Evolutionary conservation across 2,888 invertebrate genomes (phyloP).

Genomic region (Heliconius erato): DNA sequence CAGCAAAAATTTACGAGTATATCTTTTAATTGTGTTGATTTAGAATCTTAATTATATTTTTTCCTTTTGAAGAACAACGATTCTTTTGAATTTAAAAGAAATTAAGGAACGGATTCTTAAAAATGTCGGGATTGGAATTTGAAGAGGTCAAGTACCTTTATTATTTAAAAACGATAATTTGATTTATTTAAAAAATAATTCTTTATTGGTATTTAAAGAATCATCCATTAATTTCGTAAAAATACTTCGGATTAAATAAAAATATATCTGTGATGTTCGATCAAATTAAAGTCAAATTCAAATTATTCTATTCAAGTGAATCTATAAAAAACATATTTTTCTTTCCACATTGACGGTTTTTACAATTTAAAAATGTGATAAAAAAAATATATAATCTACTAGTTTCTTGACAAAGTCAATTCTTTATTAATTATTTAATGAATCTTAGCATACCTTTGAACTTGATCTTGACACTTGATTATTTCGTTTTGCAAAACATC

Average conservation of each 20-base stretch:
- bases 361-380: too few species aligned
- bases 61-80: not conserved
- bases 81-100: too few species aligned
- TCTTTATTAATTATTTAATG: too few species aligned
- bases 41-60: not conserved
- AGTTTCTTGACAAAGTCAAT: not conserved
- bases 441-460: slow-evolving; percentile 6
- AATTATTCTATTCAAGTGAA: too few species aligned
- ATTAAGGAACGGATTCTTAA: too few species aligned
- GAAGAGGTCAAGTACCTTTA: not conserved
- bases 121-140: not conserved
- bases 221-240: not conserved
- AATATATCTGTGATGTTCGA: not conserved
- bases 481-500: not conserved
- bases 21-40: too few species aligned
- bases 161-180: not conserved
- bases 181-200: not conserved
- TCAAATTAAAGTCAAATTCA: too few species aligned
- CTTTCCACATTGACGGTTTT: too few species aligned
- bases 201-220: not conserved
- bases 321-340: too few species aligned
- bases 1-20: too few species aligned
- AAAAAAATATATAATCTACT: not conserved
- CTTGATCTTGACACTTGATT: not conserved
- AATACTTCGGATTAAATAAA: not conserved